These are phyloP conservation scores for Trachelus troglodyta DNA, from an alignment of 2,888 invertebrate genomes.

Conservation along the genomic window DNA sequence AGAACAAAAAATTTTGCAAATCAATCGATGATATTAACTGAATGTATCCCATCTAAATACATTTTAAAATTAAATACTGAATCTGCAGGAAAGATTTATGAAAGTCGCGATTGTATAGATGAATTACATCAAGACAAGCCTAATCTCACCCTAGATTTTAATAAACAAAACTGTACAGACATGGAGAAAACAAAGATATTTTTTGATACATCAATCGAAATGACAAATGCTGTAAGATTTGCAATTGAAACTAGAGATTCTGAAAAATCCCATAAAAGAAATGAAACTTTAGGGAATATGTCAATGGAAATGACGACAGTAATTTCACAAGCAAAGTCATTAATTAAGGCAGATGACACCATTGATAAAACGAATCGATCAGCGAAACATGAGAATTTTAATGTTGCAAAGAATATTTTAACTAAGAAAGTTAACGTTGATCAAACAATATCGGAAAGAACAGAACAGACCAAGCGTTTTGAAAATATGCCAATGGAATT, in stretches of 20 bases:
- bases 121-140: background rate
- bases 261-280: no score
- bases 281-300: no score
- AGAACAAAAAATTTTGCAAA: background rate
- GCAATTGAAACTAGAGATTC: no score
- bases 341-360: background rate
- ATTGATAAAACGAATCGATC: background rate
- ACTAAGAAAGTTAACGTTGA: background rate
- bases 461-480: background rate
- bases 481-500: slow-evolving; percentile 28
- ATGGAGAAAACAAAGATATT: slow-evolving; percentile 23
- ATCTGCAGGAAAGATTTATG: background rate
- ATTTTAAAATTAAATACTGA: background rate
- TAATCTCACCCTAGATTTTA: background rate
- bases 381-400: background rate
- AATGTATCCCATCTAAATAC: background rate
- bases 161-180: background rate
- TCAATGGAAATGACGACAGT: no score
- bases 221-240: background rate
- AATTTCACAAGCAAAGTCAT: background rate
- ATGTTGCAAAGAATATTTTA: background rate
- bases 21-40: background rate
- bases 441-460: background rate
- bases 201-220: slow-evolving; percentile 7
- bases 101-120: background rate